Conservation (phyloP, 2,888 invertebrate species). For the Trichogramma evanescens region DNA sequence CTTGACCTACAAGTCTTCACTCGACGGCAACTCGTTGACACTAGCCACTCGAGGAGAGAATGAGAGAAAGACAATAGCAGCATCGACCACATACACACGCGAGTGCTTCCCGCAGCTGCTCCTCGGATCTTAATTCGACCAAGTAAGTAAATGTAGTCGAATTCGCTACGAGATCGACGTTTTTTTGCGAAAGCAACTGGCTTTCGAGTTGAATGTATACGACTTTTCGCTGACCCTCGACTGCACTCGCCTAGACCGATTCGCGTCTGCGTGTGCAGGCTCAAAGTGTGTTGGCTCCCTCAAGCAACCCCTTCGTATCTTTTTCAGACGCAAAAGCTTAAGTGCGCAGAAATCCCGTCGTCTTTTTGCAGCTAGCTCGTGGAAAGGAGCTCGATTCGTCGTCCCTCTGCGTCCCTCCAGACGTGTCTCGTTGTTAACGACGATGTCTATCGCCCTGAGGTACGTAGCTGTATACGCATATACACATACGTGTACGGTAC, state of each 20-base stretch:
- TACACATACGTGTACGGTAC: neutral
- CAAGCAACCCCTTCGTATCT: neutral
- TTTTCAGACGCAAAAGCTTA: neutral
- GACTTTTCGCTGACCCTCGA: neutral
- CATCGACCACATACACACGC: no score
- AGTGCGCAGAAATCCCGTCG: neutral
- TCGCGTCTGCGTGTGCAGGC: neutral
- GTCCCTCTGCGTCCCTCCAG: neutral
- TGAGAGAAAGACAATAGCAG: neutral
- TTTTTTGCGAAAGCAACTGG: no score
- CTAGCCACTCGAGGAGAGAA: neutral
- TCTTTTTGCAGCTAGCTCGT: neutral
- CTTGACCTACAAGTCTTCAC: slow-evolving; percentile 7
- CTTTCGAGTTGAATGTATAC: no score
- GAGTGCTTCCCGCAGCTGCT: no score
- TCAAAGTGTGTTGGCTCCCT: neutral
- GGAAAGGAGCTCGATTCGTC: neutral
- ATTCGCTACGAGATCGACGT: no score
- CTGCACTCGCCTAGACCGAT: slow-evolving; percentile 4
- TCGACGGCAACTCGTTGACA: no score
- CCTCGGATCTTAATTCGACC: no score
- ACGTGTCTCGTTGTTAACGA: slow-evolving; percentile 7
- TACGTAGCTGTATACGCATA: neutral
- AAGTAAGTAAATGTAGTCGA: no score
- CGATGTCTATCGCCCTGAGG: slow-evolving; percentile 11